These are phyloP conservation scores for Cirrhinus molitorella DNA, from an alignment of 2,797 vertebrate genomes.

Conservation along the genomic window DNA sequence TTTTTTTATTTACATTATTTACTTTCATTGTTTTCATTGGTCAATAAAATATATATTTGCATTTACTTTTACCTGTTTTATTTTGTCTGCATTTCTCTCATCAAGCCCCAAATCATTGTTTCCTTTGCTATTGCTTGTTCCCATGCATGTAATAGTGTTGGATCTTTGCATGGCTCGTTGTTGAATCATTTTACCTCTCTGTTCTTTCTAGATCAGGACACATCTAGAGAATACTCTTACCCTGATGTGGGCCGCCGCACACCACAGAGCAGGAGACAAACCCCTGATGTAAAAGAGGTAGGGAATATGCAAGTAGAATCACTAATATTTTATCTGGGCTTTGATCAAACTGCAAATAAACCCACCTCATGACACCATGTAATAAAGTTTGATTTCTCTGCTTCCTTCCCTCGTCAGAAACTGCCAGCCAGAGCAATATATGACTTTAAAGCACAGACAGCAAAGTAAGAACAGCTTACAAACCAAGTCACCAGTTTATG, in stretches of 20 bases:
- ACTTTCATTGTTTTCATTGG: neutral
- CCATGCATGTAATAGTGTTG: conserved; percentile 16
- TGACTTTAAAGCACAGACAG: conserved; percentile 90
- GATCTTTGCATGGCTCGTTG: neutral
- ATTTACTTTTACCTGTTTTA: neutral
- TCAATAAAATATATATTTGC: conserved; percentile 14
- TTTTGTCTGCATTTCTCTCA: conserved; percentile 22
- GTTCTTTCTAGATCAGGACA: conserved; percentile 80
- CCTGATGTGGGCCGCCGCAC: conserved; percentile 76
- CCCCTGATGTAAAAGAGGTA: conserved; percentile 82
- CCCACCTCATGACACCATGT: neutral
- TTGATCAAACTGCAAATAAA: neutral
- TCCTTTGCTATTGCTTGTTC: conserved; percentile 30
- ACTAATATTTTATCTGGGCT: neutral
- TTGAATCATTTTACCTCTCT: conserved; percentile 51
- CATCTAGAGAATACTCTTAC: conserved; percentile 80
- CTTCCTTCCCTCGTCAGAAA: conserved; percentile 71
- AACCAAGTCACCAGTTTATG: neutral
- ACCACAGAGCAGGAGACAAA: conserved; percentile 79
- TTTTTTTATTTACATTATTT: conserved; percentile 23
- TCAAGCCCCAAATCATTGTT: conserved; percentile 14
- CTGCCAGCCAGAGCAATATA: conserved; percentile 88
- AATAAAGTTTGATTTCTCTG: conserved; percentile 12
- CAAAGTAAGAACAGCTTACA: conserved; percentile 82
- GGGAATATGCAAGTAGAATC: neutral